phyloP scores from a whole-genome alignment of 92 coral and sea anemone species.

The Palythoa grandis region DNA sequence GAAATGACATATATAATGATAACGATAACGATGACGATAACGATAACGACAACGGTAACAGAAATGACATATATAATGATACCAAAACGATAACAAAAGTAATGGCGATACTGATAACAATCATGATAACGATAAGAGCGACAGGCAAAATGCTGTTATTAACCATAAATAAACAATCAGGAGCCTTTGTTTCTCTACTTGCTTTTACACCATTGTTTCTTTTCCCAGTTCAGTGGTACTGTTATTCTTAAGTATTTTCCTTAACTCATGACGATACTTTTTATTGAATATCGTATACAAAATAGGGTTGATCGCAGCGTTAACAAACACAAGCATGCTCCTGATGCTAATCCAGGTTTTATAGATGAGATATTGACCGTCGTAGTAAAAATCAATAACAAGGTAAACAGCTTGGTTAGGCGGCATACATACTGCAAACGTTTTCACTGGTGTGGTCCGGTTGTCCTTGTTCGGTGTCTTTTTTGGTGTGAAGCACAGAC shows the following conservation, averaged over 20 bases:
- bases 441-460: slow-evolving; percentile 54
- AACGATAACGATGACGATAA: too few relatives aligned
- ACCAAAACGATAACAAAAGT: too few relatives aligned
- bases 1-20: too few relatives aligned
- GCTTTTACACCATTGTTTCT: too few relatives aligned
- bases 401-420: slow-evolving; percentile 79
- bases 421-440: slow-evolving; percentile 72
- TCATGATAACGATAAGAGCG: too few relatives aligned
- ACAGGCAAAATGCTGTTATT: too few relatives aligned
- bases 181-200: too few relatives aligned
- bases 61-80: too few relatives aligned
- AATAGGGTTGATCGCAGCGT: slow-evolving; percentile 75
- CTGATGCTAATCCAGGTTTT: slow-evolving; percentile 69
- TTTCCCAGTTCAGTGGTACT: neutral
- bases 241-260: slow-evolving; percentile 11
- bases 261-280: slow-evolving; percentile 71
- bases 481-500: slow-evolving; percentile 52
- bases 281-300: slow-evolving; percentile 71
- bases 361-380: slow-evolving; percentile 45
- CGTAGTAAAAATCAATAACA: slow-evolving; percentile 55
- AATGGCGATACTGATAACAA: too few relatives aligned
- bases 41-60: too few relatives aligned
- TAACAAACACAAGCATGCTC: slow-evolving; percentile 67
- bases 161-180: too few relatives aligned
- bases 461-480: slow-evolving; percentile 16